These are phyloP conservation scores for Diorhabda elongata DNA, from an alignment of 1,140 invertebrate genomes.

Conservation along the genomic window DNA sequence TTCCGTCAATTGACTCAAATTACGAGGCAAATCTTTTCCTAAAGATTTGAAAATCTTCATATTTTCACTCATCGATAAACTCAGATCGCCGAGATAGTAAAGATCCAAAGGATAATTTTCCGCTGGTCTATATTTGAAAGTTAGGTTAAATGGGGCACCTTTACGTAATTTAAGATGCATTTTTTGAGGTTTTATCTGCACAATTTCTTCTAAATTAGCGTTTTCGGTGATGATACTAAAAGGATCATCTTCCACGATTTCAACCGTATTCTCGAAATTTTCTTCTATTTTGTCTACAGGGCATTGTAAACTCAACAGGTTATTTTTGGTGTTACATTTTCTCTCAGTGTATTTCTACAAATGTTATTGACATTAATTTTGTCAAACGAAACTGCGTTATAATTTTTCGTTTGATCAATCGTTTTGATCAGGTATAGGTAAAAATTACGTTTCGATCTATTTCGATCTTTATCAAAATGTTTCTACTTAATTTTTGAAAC, in stretches of 20 bases:
- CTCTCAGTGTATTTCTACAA: slow-evolving; percentile 15
- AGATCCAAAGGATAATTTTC: slow-evolving; percentile 88
- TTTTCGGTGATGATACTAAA: neutral
- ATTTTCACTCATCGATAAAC: slow-evolving; percentile 84
- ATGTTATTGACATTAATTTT: slow-evolving; percentile 4
- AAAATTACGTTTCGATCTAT: too few relatives aligned
- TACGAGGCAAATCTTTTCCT: slow-evolving; percentile 57
- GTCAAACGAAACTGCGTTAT: slow-evolving; percentile 1
- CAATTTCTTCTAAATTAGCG: neutral
- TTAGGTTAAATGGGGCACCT: slow-evolving; percentile 35
- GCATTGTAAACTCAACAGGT: slow-evolving; percentile 5
- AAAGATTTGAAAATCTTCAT: slow-evolving; percentile 73
- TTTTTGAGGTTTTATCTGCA: slow-evolving; percentile 30
- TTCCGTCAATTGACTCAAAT: slow-evolving; percentile 58
- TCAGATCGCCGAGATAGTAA: slow-evolving; percentile 89
- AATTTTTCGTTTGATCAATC: neutral
- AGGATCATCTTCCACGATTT: slow-evolving; percentile 15
- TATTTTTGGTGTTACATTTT: slow-evolving; percentile 8
- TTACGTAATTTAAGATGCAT: slow-evolving; percentile 26
- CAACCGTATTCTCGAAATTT: slow-evolving; percentile 9
- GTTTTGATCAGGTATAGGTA: too few relatives aligned
- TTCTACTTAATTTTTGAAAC: too few relatives aligned
- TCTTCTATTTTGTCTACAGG: slow-evolving; percentile 13
- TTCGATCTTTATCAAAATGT: too few relatives aligned
- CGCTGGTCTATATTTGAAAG: slow-evolving; percentile 49